Evolutionary conservation across 1,140 invertebrate species (phyloP).

Genomic region (Diabrotica virgifera): DNA sequence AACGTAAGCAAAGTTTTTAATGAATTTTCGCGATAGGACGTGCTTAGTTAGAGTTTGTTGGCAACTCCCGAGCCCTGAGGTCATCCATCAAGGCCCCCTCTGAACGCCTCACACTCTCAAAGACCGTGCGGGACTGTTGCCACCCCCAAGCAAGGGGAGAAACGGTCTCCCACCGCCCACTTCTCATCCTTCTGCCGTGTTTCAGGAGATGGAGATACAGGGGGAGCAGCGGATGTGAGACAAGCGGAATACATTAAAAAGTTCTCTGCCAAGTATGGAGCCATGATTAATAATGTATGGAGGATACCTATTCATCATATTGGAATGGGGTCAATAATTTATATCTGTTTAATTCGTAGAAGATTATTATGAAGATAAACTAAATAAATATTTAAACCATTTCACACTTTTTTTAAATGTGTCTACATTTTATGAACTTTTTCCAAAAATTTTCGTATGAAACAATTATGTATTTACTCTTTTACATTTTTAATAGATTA

Average conservation of each 20-base stretch:
- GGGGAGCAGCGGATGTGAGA: conserved; percentile 23
- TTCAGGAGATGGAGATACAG: conserved; percentile 13
- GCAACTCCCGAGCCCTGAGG: conserved; percentile 39
- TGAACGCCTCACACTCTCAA: conserved; percentile 36
- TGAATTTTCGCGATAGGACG: conserved; percentile 33
- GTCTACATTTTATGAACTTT: no score
- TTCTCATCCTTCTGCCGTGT: conserved; percentile 32
- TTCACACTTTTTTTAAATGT: no score
- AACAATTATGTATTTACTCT: no score
- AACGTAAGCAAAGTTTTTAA: conserved; percentile 38
- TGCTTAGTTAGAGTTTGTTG: conserved; percentile 20
- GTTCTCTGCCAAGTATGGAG: conserved; percentile 33
- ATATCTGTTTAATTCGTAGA: neutral
- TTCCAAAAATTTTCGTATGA: no score
- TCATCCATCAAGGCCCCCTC: conserved; percentile 43
- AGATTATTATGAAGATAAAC: neutral
- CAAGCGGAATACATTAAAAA: conserved; percentile 42
- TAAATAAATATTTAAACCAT: no score
- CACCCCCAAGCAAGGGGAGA: conserved; percentile 36
- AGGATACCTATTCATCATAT: conserved; percentile 30
- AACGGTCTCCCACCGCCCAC: conserved; percentile 32
- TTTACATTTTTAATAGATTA: no score
- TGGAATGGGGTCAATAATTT: conserved; percentile 39
- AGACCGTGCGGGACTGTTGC: conserved; percentile 32
- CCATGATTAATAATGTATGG: conserved; percentile 31